Base-by-base conservation (phyloP, 1,140 invertebrate genomes). In the Hylyphantes graminicola region DNA sequence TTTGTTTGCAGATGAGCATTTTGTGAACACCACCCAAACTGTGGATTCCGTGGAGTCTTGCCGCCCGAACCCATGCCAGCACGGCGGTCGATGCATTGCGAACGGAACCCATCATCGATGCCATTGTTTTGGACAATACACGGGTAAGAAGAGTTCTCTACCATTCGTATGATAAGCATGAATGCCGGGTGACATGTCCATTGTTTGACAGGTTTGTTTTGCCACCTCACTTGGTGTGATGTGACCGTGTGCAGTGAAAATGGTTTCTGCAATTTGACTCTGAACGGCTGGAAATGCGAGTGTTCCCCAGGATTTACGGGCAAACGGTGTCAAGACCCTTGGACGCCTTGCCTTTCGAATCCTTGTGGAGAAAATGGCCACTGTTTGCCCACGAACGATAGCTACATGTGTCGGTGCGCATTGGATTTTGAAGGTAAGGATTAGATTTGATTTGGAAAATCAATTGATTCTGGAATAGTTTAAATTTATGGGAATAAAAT, bases 291-390 rank as follows among this genome's bases (percentile, higher is more conserved):
- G 86, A 87, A 88, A 15, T 94, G 93, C 89, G 76, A 87, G 17
- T 89, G 88, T 80, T 90, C 92, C 73, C 87, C 90, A 11, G 93
- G 93, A 9, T 94, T 93, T 88, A 90, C 90, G n/a, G 86, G 87
- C 21, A 93, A 93, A 7, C 84, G 88, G n/a, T 95, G 94, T 88
- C 92, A 93, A 35, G 90, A 92, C 85, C 91, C 92, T 80, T 90
- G 92, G n/a, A 91, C 91, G 63, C 93, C 94, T 0, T 95, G 94
- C 88, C 92, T 92, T 78, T 82, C 92, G 0, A 92, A 92, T 83
- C 94, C 94, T 2, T 95, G 94, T 88, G 93, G 93, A 87, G 92
- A 91, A 74, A 90, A 93, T 54, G 94, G 94, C 9, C 91, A 92
- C 59, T 95, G 94, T 88, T 85, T 79, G 7, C 51, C 87, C 11